phyloP scores from a whole-genome alignment of 2,113 vertebrate species.

The Ardeotis arabs region DNA sequence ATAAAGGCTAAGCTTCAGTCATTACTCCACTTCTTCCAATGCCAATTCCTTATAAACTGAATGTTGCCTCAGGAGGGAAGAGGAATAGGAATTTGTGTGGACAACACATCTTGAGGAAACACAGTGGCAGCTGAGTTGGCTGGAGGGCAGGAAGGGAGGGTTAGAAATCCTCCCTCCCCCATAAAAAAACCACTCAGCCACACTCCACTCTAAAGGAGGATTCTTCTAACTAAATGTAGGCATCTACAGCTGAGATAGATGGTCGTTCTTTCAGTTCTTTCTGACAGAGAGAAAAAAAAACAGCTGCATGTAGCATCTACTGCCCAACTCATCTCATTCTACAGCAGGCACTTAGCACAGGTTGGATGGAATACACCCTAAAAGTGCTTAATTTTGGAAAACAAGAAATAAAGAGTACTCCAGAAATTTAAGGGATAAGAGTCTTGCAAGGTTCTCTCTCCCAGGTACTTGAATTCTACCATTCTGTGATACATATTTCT shows the following conservation, averaged over 20 bases:
- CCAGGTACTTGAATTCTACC: neutral
- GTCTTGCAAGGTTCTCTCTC: neutral
- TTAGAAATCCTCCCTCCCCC: neutral
- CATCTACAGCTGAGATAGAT: neutral
- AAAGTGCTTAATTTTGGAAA: neutral
- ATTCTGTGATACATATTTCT: neutral
- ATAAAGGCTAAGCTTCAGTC: neutral
- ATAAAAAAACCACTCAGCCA: neutral
- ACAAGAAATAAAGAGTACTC: neutral
- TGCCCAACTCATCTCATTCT: neutral
- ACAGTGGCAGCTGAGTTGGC: neutral
- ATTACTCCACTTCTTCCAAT: neutral
- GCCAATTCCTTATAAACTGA: neutral
- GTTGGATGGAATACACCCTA: neutral
- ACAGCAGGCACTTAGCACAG: neutral
- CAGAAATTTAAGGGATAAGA: neutral
- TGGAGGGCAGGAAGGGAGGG: neutral
- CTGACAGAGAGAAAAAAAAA: neutral
- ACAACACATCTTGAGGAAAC: neutral
- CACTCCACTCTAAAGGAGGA: neutral
- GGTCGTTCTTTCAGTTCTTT: neutral
- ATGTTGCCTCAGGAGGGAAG: neutral
- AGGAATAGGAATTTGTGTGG: neutral
- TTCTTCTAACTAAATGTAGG: neutral
- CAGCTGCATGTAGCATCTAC: neutral